phyloP scores from a whole-genome alignment of 1,140 invertebrate genomes.

The Parasteatoda tepidariorum region DNA sequence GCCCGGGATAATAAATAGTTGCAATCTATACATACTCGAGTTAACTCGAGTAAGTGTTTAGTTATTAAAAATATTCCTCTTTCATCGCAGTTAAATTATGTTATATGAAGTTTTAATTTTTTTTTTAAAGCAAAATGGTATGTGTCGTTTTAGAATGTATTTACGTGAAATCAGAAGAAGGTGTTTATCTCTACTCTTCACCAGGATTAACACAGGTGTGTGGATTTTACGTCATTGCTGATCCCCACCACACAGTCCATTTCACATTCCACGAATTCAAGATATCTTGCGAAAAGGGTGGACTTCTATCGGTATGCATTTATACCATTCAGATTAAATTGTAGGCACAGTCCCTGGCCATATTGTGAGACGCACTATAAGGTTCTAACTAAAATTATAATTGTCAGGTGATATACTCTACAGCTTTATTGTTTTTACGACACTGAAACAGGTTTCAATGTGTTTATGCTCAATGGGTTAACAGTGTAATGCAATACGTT shows the following conservation, averaged over 20 bases:
- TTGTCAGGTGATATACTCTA: no score
- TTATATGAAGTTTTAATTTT: background rate
- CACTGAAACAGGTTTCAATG: no score
- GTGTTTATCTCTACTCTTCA: constrained; percentile 74
- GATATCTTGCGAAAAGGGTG: constrained; percentile 82
- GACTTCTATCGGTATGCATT: constrained; percentile 78
- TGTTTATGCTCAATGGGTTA: no score
- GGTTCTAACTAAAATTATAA: no score
- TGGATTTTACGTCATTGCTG: constrained; percentile 86
- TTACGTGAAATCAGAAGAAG: constrained; percentile 81
- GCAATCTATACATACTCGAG: no score
- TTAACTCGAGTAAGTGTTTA: background rate
- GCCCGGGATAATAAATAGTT: background rate
- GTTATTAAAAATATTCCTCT: background rate
- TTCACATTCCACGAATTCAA: constrained; percentile 84
- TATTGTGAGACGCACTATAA: no score
- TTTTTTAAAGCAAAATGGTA: background rate
- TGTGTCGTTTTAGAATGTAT: constrained; percentile 87
- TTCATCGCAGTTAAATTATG: background rate
- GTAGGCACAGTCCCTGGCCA: no score
- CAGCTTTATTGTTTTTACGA: no score
- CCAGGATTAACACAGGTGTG: constrained; percentile 81
- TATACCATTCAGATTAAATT: constrained; percentile 26
- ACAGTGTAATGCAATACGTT: no score
- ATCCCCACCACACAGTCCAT: constrained; percentile 82